phyloP scores from a whole-genome alignment of 2,797 vertebrate species.

The Lacerta viridis region DNA sequence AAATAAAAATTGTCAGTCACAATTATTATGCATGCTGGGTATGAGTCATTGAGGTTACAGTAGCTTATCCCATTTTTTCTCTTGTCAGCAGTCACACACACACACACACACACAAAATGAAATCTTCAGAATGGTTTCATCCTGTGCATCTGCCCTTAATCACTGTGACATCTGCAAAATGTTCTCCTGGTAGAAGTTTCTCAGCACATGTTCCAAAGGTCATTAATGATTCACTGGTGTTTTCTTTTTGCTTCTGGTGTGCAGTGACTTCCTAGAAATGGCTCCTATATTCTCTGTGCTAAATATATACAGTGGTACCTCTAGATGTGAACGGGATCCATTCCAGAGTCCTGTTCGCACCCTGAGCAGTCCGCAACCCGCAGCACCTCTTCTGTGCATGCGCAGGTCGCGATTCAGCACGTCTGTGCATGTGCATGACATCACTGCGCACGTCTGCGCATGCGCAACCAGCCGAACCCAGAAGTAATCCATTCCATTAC shows the following conservation, averaged over 20 bases:
- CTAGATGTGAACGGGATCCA: too few relatives aligned
- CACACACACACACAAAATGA: too few relatives aligned
- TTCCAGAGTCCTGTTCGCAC: too few relatives aligned
- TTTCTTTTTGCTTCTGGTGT: slow-evolving; percentile 36
- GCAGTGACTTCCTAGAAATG: slow-evolving; percentile 38
- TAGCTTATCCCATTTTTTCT: neutral
- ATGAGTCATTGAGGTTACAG: slow-evolving; percentile 49
- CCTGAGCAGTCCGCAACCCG: too few relatives aligned
- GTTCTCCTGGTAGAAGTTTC: slow-evolving; percentile 46
- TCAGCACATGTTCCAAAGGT: slow-evolving; percentile 48
- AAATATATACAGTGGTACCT: slow-evolving; percentile 2
- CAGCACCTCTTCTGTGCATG: too few relatives aligned
- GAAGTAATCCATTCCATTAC: too few relatives aligned
- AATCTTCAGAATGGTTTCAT: slow-evolving; percentile 56
- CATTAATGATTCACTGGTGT: slow-evolving; percentile 54
- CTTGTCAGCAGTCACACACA: slow-evolving; percentile 48
- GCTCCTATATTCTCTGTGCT: neutral
- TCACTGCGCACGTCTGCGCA: too few relatives aligned
- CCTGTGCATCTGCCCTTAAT: slow-evolving; percentile 46
- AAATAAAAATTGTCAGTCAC: slow-evolving; percentile 62
- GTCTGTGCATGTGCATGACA: too few relatives aligned
- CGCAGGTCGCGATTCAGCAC: too few relatives aligned
- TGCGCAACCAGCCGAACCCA: too few relatives aligned
- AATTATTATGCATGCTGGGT: slow-evolving; percentile 57
- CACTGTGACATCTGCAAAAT: slow-evolving; percentile 62